Evolutionary conservation across 2,797 vertebrate species (phyloP).

Genomic region (Agapornis canus): DNA sequence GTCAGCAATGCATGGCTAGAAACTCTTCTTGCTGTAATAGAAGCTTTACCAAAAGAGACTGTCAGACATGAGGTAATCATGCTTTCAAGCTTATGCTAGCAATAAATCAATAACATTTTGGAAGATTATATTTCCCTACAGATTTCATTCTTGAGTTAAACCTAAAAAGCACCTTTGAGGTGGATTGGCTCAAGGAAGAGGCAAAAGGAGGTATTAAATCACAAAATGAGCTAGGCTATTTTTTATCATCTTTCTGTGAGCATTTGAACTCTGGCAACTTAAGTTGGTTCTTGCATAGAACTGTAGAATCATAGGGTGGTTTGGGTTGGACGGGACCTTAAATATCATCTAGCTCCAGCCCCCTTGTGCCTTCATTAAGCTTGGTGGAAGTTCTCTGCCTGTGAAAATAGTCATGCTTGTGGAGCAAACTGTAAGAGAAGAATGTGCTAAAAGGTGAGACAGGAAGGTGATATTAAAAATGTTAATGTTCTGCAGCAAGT

Average conservation of each 20-base stretch:
- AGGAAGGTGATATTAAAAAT: background rate
- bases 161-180: background rate
- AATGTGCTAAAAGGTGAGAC: background rate
- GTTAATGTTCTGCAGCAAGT: background rate
- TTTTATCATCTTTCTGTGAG: background rate
- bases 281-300: background rate
- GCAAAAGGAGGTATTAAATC: background rate
- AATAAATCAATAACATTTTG: background rate
- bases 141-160: background rate
- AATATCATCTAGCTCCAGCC: background rate
- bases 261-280: background rate
- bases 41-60: conserved; percentile 91
- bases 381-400: background rate
- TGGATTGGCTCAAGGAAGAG: background rate
- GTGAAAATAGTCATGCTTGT: background rate
- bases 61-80: conserved; percentile 89
- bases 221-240: background rate
- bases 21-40: conserved; percentile 89
- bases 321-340: background rate
- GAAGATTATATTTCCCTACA: background rate
- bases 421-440: background rate
- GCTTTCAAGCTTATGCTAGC: background rate
- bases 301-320: background rate
- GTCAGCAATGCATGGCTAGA: conserved; percentile 94
- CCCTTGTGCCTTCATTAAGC: background rate